Conservation (phyloP, 2,113 vertebrate genomes). For the Microtus montanus region DNA sequence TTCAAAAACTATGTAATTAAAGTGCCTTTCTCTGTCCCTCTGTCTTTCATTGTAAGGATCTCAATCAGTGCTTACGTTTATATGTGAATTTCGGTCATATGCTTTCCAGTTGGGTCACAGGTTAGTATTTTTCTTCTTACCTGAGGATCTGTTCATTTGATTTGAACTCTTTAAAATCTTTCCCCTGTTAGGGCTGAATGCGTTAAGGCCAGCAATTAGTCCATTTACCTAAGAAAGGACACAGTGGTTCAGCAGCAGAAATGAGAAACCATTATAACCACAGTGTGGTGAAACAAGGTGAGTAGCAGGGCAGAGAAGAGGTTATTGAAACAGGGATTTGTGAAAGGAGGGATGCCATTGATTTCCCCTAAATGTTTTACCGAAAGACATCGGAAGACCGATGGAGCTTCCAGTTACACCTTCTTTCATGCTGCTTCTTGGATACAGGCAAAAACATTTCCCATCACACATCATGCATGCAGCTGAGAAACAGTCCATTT, state of each 20-base stretch:
- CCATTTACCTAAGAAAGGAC: neutral
- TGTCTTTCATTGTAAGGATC: neutral
- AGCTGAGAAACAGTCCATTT: neutral
- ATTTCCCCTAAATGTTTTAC: constrained; percentile 19
- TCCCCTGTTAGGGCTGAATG: neutral
- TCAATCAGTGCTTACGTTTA: neutral
- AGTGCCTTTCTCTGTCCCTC: neutral
- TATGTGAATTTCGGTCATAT: neutral
- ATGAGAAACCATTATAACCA: neutral
- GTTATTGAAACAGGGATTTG: neutral
- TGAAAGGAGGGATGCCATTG: neutral
- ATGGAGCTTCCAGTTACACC: neutral
- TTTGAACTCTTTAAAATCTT: neutral
- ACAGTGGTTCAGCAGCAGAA: neutral
- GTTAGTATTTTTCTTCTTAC: neutral
- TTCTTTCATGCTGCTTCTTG: constrained; percentile 1
- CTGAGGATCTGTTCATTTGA: neutral
- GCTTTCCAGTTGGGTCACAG: neutral
- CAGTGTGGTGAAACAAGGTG: neutral
- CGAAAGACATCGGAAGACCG: neutral
- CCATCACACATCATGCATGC: neutral
- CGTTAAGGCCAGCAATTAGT: neutral
- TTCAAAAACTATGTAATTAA: neutral
- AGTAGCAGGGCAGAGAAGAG: neutral
- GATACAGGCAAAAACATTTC: neutral